These are phyloP conservation scores for Dexiosoma caninum DNA, from an alignment of 2,888 invertebrate species.

Conservation along the genomic window DNA sequence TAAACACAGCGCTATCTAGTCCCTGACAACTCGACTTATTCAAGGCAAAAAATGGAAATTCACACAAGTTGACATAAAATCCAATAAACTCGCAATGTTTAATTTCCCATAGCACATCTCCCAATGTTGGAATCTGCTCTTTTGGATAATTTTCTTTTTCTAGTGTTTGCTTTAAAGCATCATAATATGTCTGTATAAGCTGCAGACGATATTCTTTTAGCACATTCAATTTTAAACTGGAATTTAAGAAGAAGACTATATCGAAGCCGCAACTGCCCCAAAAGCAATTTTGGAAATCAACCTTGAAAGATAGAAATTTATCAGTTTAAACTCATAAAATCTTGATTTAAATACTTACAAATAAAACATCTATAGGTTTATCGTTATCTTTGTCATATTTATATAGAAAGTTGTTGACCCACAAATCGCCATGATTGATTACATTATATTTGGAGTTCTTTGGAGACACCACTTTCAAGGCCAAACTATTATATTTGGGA, in stretches of 20 bases:
- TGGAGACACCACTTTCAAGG: too few species aligned
- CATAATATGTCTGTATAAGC: slow-evolving; percentile 69
- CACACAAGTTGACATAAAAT: slow-evolving; percentile 69
- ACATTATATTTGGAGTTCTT: too few species aligned
- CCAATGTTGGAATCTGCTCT: slow-evolving; percentile 64
- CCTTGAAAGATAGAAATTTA: too few species aligned
- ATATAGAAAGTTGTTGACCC: slow-evolving; percentile 78
- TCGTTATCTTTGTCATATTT: slow-evolving; percentile 69
- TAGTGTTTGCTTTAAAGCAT: slow-evolving; percentile 66
- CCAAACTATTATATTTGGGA: too few species aligned
- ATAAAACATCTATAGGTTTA: slow-evolving; percentile 61
- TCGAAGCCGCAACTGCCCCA: slow-evolving; percentile 74
- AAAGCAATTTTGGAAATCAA: slow-evolving; percentile 75
- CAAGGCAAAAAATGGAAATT: slow-evolving; percentile 71
- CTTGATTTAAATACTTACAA: slow-evolving; percentile 66
- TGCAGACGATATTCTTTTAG: slow-evolving; percentile 67
- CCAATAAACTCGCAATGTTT: slow-evolving; percentile 69
- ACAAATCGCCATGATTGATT: slow-evolving; percentile 78
- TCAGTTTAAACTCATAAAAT: too few species aligned
- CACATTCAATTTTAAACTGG: slow-evolving; percentile 71
- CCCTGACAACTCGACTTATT: slow-evolving; percentile 64
- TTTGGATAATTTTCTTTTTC: slow-evolving; percentile 39
- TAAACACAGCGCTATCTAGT: slow-evolving; percentile 66
- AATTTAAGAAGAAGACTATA: slow-evolving; percentile 73
- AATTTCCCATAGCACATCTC: slow-evolving; percentile 68